A percentile compares a stretch with the other conserved stretches of the same genome.
Evolutionary conservation across 1,140 invertebrate genomes (phyloP).

Genomic region (Matsumurasca onukii): DNA sequence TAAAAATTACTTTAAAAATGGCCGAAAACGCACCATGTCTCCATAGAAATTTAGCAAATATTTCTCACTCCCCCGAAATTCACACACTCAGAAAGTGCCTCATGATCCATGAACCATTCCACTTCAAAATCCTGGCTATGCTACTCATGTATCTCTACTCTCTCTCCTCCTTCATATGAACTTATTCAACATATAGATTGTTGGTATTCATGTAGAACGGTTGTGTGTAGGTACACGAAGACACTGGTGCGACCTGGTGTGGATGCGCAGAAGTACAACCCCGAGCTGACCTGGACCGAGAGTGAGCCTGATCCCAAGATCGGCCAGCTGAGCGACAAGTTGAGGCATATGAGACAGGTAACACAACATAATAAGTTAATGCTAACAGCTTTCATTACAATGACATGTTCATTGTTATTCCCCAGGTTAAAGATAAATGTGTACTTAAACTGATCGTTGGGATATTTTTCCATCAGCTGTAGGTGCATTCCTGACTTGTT

Average conservation of each 20-base stretch:
- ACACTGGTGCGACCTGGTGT: conserved; percentile 60
- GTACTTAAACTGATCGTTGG: not conserved
- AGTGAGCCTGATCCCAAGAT: conserved; percentile 54
- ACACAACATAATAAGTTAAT: conserved; percentile 31
- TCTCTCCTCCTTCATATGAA: too few relatives aligned
- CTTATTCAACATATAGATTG: too few relatives aligned
- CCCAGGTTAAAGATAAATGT: not conserved
- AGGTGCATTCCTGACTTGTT: too few relatives aligned
- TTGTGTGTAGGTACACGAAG: conserved; percentile 59
- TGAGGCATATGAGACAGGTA: conserved; percentile 64
- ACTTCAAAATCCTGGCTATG: too few relatives aligned
- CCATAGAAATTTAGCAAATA: too few relatives aligned
- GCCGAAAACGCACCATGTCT: too few relatives aligned
- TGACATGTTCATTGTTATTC: not conserved
- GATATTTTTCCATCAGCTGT: not conserved
- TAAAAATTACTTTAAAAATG: too few relatives aligned
- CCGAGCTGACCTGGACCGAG: conserved; percentile 57
- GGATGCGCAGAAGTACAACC: conserved; percentile 65
- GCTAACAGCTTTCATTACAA: not conserved
- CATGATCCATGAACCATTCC: too few relatives aligned
- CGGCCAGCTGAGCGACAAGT: conserved; percentile 60
- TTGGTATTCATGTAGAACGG: not conserved
- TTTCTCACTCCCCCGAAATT: too few relatives aligned
- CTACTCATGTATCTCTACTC: too few relatives aligned
- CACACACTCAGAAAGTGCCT: too few relatives aligned